Percentiles rank a stretch among this genome's conserved stretches.
Evolutionary conservation across 2,113 vertebrate species (phyloP).

Genomic region (Prunella fulvescens): DNA sequence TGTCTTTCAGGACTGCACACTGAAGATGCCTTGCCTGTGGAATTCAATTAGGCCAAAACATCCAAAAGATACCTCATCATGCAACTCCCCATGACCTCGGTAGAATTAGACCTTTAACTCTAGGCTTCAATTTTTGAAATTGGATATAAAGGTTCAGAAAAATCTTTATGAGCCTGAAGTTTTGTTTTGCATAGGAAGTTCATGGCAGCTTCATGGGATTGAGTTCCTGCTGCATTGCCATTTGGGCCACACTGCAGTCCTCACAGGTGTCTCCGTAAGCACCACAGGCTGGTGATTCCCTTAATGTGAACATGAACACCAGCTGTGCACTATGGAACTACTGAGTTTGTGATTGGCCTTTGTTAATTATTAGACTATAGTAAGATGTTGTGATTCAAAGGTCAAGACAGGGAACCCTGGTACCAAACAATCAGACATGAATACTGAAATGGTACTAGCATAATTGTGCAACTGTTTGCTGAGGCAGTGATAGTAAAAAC

Average conservation of each 20-base stretch:
- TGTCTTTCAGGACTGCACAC: background rate
- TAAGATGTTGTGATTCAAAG: background rate
- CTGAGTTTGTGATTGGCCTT: background rate
- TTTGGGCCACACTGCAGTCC: background rate
- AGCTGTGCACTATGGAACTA: background rate
- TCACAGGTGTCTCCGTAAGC: background rate
- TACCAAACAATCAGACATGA: background rate
- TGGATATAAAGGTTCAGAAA: background rate
- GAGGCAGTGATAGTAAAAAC: background rate
- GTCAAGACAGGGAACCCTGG: background rate
- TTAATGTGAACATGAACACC: background rate
- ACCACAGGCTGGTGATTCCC: background rate
- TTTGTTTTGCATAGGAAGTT: background rate
- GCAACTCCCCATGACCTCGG: background rate
- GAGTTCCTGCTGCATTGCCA: background rate
- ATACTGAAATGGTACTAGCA: background rate
- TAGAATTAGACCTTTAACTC: background rate
- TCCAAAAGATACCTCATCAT: background rate
- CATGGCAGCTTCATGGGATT: background rate
- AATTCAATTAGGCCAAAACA: background rate
- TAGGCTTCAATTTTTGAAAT: background rate
- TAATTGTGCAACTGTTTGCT: background rate
- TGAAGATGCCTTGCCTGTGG: background rate
- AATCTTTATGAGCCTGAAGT: background rate
- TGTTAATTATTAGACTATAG: background rate